These are phyloP conservation scores for Perdita meconis DNA, from an alignment of 2,888 invertebrate species.

Conservation along the genomic window DNA sequence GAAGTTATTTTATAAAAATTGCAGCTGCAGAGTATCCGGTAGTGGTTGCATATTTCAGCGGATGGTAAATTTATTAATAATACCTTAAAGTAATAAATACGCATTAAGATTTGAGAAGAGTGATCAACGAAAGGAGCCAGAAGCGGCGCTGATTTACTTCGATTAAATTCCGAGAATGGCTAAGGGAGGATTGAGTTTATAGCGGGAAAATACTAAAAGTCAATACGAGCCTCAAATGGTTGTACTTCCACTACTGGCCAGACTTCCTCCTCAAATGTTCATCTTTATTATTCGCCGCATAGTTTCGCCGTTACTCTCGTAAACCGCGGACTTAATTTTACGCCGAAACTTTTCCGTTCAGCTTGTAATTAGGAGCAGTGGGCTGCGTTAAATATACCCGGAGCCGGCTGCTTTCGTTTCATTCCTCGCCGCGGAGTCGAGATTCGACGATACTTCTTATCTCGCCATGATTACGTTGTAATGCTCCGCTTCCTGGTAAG, in stretches of 20 bases:
- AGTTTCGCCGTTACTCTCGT: constrained; percentile 38
- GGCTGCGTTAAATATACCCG: constrained; percentile 32
- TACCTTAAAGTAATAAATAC: too few species aligned
- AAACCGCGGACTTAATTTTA: constrained; percentile 54
- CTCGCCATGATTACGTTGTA: too few species aligned
- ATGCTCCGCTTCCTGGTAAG: too few species aligned
- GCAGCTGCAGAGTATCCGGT: too few species aligned
- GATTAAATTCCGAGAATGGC: too few species aligned
- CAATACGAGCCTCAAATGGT: not conserved
- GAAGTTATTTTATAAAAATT: too few species aligned
- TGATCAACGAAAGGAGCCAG: too few species aligned
- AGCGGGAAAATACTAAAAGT: not conserved
- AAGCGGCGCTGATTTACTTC: too few species aligned
- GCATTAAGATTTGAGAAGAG: too few species aligned
- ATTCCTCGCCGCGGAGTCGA: not conserved
- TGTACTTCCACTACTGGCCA: not conserved
- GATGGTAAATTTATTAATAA: too few species aligned
- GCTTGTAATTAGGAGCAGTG: constrained; percentile 41
- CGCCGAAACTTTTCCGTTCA: constrained; percentile 39
- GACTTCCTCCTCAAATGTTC: constrained; percentile 6
- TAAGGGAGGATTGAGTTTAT: not conserved
- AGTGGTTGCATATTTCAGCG: too few species aligned
- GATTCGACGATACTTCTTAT: not conserved
- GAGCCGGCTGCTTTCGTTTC: not conserved
- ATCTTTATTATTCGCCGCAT: constrained; percentile 47